Conservation (phyloP, 1,140 invertebrate genomes). For the Epicauta chinensis region DNA sequence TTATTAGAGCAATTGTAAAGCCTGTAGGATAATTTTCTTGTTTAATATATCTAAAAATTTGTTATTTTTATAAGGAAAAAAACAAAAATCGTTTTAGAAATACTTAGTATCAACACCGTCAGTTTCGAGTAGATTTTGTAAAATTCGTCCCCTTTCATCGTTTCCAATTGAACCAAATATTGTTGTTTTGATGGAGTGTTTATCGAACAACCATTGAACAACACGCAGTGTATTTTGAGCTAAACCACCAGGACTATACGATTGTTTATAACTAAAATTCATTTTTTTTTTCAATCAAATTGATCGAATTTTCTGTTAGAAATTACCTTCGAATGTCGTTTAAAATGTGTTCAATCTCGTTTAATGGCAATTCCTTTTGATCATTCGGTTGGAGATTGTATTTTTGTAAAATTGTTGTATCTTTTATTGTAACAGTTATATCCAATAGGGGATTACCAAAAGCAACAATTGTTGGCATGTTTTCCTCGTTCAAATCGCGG, state of each 20-base stretch:
- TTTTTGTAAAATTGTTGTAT: slow-evolving; percentile 49
- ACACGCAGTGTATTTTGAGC: slow-evolving; percentile 49
- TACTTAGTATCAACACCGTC: slow-evolving; percentile 45
- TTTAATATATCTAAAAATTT: slow-evolving; percentile 42
- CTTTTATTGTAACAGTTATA: slow-evolving; percentile 48
- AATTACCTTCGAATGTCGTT: slow-evolving; percentile 29
- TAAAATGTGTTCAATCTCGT: slow-evolving; percentile 30
- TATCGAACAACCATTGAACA: slow-evolving; percentile 47
- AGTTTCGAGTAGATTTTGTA: slow-evolving; percentile 41
- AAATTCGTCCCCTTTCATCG: slow-evolving; percentile 42
- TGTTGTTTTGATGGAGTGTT: slow-evolving; percentile 30
- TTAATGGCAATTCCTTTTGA: slow-evolving; percentile 44
- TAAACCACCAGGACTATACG: slow-evolving; percentile 44
- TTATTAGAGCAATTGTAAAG: slow-evolving; percentile 59
- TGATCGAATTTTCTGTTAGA: slow-evolving; percentile 5
- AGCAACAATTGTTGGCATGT: slow-evolving; percentile 30
- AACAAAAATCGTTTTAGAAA: background rate
- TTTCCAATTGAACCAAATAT: slow-evolving; percentile 48
- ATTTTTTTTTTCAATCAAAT: slow-evolving; percentile 5
- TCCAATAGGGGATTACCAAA: slow-evolving; percentile 63
- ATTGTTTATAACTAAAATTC: slow-evolving; percentile 3
- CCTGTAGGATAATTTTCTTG: slow-evolving; percentile 54
- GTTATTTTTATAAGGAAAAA: background rate
- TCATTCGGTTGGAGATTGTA: slow-evolving; percentile 48
- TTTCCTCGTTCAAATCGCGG: background rate